Evolutionary conservation across 2,888 invertebrate species (phyloP).

Genomic region (Dermolepida albohirtum): DNA sequence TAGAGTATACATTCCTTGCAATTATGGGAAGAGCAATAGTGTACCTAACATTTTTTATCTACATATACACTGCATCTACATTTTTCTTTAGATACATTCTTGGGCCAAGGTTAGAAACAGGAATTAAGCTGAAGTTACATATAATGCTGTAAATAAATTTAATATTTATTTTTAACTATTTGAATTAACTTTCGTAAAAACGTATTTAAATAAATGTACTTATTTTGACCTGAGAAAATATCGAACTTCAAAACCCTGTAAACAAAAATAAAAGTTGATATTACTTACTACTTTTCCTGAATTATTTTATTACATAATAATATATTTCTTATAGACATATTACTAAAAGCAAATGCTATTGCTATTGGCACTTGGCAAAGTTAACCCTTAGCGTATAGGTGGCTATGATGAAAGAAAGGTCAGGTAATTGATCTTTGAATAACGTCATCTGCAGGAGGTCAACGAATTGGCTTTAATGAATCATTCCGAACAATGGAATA

Average conservation of each 20-base stretch:
- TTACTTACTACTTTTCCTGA: not conserved
- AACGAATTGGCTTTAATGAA: conserved; percentile 31
- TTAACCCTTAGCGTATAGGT: no score
- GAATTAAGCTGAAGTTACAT: conserved; percentile 2
- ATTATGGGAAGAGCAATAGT: conserved; percentile 22
- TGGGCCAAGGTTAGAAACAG: conserved; percentile 10
- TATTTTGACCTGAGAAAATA: not conserved
- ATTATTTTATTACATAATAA: not conserved
- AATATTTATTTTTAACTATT: conserved; percentile 3
- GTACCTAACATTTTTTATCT: no score
- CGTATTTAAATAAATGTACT: not conserved
- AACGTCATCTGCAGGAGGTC: conserved; percentile 28
- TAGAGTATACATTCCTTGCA: conserved; percentile 4
- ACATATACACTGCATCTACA: not conserved
- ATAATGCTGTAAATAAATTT: conserved; percentile 7
- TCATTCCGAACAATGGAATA: conserved; percentile 24
- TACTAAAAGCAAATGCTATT: not conserved
- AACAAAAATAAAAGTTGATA: no score
- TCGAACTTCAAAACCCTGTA: no score
- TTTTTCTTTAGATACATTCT: conserved; percentile 16
- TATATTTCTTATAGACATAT: not conserved
- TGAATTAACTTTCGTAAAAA: not conserved
- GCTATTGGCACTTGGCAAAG: no score
- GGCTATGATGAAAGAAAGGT: conserved; percentile 7
- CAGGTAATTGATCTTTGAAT: conserved; percentile 26